Base-by-base conservation (phyloP, 1,140 invertebrate genomes). In the Aricia agestis region DNA sequence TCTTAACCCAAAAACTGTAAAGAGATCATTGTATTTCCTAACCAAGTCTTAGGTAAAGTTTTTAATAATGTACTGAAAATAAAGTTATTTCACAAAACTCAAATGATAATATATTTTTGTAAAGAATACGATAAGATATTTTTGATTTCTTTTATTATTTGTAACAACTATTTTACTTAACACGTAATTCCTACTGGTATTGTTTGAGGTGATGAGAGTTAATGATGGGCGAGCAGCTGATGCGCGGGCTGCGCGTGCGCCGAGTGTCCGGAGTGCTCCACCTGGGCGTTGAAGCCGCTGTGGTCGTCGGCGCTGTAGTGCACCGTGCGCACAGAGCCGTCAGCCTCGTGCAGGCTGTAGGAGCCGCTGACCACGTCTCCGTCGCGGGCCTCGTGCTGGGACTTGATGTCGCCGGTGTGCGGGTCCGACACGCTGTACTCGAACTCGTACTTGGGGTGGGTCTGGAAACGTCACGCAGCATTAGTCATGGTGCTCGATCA, bases 331-430 rank as follows among this genome's bases (percentile, higher is more conserved):
- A 84, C 76, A 58, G 83, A 80, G 63, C 89, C 92, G 31, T 89
- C 86, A 31, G 93, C 86, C 76, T 93, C 89, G 52, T 92, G 78
- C 32, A 93, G 79, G 17, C 84, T 86, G 81, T 93, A 93, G 31
- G 84, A 83, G 18, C 92, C 92, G 41, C 86, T 86, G n/a, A 93
- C 90, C 1, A 82, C 79, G 77, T 83, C 92, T 77, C 82, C 80
- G 81, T 92, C 74, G 32, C 85, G 81, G 42, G 72, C 74, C 73
- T 88, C 84, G 65, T 85, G 82, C 63, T 88, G 84, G 67, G 76
- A 83, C 77, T 86, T 88, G 76, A 82, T 76, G 79, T 88, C 83
- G 7, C 82, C 82, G 25, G 84, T 86, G 73, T 88, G 81, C 0
- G 78, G 79, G 69, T 89, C 86, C 11, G 77, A 72, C 36, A 92